phyloP scores from a whole-genome alignment of 2,888 invertebrate genomes.

The Caenorhabditis becei region DNA sequence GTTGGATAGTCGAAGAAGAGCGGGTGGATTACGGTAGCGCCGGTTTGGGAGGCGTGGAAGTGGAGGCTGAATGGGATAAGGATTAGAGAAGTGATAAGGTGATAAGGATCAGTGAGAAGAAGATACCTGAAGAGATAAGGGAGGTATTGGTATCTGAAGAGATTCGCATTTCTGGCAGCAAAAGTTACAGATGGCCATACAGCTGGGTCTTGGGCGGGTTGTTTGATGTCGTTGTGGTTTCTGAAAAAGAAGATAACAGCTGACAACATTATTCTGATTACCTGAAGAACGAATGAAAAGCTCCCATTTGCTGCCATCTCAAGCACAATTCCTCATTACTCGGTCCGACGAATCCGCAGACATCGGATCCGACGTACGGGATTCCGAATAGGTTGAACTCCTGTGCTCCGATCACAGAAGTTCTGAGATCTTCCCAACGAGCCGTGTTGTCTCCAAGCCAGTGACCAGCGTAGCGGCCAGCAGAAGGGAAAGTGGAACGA shows the following conservation, averaged over 20 bases:
- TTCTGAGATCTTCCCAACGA: constrained; percentile 87
- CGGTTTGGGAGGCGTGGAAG: constrained; percentile 67
- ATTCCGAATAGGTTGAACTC: constrained; percentile 73
- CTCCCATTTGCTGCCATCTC: constrained; percentile 84
- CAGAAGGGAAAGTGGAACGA: constrained; percentile 82
- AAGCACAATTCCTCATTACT: constrained; percentile 84
- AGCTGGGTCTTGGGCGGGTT: constrained; percentile 78
- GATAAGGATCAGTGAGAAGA: no score
- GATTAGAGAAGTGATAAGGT: no score
- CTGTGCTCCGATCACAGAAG: constrained; percentile 74
- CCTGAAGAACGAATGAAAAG: constrained; percentile 79
- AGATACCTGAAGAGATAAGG: constrained; percentile 79
- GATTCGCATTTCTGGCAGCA: constrained; percentile 76
- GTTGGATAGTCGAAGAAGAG: constrained; percentile 76
- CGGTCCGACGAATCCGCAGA: constrained; percentile 83
- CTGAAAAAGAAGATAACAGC: no score
- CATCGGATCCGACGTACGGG: constrained; percentile 82
- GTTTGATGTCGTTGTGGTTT: constrained; percentile 78
- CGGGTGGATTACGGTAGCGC: constrained; percentile 77
- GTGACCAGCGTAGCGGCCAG: constrained; percentile 84
- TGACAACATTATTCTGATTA: no score
- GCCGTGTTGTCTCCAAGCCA: constrained; percentile 91
- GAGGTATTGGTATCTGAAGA: constrained; percentile 78
- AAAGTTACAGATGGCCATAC: constrained; percentile 78
- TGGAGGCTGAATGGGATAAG: constrained; percentile 74